Conservation (phyloP, 2,113 vertebrate genomes). For the Xyliphius kryptos region DNA sequence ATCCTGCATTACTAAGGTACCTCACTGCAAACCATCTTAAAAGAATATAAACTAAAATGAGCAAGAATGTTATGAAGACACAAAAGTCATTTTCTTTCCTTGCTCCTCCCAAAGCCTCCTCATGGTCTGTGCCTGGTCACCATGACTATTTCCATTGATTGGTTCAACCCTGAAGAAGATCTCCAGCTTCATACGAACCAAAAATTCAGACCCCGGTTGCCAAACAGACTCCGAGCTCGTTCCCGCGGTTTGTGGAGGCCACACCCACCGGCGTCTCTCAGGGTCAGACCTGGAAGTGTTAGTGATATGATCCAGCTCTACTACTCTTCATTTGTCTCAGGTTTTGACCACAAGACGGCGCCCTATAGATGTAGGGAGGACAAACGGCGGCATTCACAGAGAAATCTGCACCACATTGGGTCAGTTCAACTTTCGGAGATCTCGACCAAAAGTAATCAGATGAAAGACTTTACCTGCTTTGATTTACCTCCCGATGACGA, state of each 20-base stretch:
- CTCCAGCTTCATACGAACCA: constrained; percentile 27
- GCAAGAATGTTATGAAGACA: neutral
- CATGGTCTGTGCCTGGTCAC: constrained; percentile 56
- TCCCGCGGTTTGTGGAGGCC: constrained; percentile 16
- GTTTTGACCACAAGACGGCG: constrained; percentile 22
- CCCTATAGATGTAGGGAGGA: constrained; percentile 47
- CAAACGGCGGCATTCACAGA: constrained; percentile 41
- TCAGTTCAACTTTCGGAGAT: constrained; percentile 45
- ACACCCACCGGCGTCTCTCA: constrained; percentile 15
- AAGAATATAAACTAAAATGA: too few species aligned
- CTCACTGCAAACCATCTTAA: neutral
- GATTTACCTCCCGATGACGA: constrained; percentile 42
- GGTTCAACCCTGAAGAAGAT: constrained; percentile 42
- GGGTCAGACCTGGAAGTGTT: constrained; percentile 2
- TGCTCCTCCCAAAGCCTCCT: constrained; percentile 45
- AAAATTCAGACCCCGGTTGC: constrained; percentile 12
- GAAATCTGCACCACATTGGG: constrained; percentile 51
- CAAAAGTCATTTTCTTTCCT: neutral
- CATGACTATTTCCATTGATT: constrained; percentile 52
- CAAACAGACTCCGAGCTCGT: constrained; percentile 23
- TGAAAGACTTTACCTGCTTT: constrained; percentile 43
- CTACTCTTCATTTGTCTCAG: constrained; percentile 48
- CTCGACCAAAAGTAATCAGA: constrained; percentile 19
- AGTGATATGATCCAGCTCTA: constrained; percentile 56
- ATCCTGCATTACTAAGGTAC: constrained; percentile 58